Evolutionary conservation across 2,797 vertebrate genomes (phyloP).

Genomic region (Pteronotus mesoamericanus): DNA sequence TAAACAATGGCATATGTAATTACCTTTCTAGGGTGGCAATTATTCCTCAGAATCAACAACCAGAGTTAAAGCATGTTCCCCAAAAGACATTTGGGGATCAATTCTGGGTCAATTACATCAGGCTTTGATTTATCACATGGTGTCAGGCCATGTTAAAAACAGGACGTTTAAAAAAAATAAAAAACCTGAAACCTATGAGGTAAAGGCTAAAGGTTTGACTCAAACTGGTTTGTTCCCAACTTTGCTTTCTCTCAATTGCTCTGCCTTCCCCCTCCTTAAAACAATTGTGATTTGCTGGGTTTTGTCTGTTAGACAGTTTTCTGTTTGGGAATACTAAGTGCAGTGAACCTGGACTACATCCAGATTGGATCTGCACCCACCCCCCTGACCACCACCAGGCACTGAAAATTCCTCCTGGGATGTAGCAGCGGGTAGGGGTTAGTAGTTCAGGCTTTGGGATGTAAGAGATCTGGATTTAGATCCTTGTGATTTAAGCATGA

Average conservation of each 20-base stretch:
- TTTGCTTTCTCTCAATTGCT: conserved; percentile 76
- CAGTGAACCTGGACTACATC: conserved; percentile 43
- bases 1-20: conserved; percentile 85
- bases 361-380: not conserved
- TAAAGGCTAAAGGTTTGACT: conserved; percentile 78
- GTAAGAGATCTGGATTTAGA: not conserved
- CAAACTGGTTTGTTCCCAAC: conserved; percentile 77
- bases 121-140: conserved; percentile 79
- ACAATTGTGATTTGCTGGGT: conserved; percentile 51
- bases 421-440: not conserved
- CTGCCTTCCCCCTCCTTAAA: conserved; percentile 67
- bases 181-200: conserved; percentile 40
- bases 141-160: conserved; percentile 69
- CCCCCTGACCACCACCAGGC: not conserved
- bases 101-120: conserved; percentile 78
- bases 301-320: conserved; percentile 33
- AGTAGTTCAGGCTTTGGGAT: not conserved
- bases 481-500: not conserved
- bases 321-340: conserved; percentile 53
- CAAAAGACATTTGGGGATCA: conserved; percentile 79
- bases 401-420: not conserved
- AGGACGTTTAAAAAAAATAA: not conserved
- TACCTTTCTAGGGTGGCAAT: conserved; percentile 84
- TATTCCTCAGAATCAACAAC: conserved; percentile 81
- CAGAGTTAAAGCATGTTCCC: conserved; percentile 75